Conservation (phyloP, 2,113 vertebrate species). For the Brachyistius frenatus region DNA sequence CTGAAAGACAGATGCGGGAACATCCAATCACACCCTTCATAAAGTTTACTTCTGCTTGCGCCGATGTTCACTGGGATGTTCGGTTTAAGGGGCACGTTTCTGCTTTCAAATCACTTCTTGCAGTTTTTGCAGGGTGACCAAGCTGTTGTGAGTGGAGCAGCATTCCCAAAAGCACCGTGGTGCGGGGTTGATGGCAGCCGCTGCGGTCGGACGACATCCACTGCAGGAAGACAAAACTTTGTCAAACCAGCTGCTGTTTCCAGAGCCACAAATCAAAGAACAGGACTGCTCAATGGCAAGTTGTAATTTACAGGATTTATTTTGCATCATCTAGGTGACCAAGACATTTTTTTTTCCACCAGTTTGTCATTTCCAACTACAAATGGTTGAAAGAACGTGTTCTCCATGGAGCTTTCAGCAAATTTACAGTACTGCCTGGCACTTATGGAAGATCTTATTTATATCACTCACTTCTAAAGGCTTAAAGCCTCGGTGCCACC, state of each 20-base stretch:
- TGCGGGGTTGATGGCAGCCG: no score
- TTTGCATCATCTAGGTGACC: neutral
- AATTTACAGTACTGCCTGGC: neutral
- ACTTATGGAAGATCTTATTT: neutral
- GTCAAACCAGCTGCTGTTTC: no score
- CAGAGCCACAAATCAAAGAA: no score
- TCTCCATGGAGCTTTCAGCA: neutral
- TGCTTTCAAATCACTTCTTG: slow-evolving; percentile 10
- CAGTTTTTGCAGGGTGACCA: neutral
- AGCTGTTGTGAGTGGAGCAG: neutral
- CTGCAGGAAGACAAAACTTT: no score
- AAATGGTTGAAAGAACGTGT: neutral
- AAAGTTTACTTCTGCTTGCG: slow-evolving; percentile 54
- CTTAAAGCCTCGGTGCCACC: no score
- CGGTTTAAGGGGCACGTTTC: slow-evolving; percentile 19
- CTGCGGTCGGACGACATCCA: no score
- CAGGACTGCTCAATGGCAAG: no score
- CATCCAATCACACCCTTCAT: slow-evolving; percentile 62
- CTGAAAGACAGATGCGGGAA: slow-evolving; percentile 48
- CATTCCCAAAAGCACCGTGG: neutral
- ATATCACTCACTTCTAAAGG: no score
- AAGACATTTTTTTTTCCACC: neutral
- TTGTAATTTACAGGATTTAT: neutral
- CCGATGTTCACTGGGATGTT: slow-evolving; percentile 32
- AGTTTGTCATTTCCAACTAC: neutral